Base-by-base conservation (phyloP, 2,113 vertebrate genomes). In the Pongo pygmaeus region DNA sequence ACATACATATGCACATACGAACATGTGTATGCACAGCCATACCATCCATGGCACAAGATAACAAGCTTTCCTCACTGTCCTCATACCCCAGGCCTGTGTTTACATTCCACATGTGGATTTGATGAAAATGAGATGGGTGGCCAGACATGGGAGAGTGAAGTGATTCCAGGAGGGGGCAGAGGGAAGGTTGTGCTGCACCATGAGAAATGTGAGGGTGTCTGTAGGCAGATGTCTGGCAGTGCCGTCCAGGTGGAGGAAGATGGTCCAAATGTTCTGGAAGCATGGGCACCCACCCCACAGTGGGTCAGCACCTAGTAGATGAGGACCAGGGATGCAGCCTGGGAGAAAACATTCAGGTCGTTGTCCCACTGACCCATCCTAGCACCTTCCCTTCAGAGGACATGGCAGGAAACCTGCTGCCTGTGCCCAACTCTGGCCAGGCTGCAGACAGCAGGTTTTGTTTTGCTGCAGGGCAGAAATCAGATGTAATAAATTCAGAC, bases 221-320 rank as follows among this genome's bases (percentile, higher is more conserved):
- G 32, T n/a, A 43, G 75, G 40, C 22, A 27, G 46, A 84, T 14
- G 6, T 27, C 0, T 11, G 22, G 30, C 8, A 4, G 38, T 10
- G 8, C 40, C 3, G 0, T 25, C 55, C 35, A 83, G 25, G n/a
- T 40, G 48, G 55, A 67, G 27, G 7, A 30, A 48, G 23, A 67
- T 5, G 5, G 14, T 80, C 35, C 75, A 50, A 3, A 4, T 67
- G 43, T 13, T 30, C 89, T 52, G 38, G 48, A 64, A 22, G 14
- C 30, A n/a, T 14, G 35, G n/a, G n/a, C 30, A n/a, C 11, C n/a
- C 30, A 20, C 46, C 8, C 30, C 8, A 23, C 4, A 0, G 43
- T 0, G 27, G 18, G 32, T 32, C 16, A 22, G 17, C 1, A 10
- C 30, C 18, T 75, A 30, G 22, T 0, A 3, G 3, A 18, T 3